Base-by-base conservation (phyloP, 2,888 invertebrate species). In the Leucania comma region DNA sequence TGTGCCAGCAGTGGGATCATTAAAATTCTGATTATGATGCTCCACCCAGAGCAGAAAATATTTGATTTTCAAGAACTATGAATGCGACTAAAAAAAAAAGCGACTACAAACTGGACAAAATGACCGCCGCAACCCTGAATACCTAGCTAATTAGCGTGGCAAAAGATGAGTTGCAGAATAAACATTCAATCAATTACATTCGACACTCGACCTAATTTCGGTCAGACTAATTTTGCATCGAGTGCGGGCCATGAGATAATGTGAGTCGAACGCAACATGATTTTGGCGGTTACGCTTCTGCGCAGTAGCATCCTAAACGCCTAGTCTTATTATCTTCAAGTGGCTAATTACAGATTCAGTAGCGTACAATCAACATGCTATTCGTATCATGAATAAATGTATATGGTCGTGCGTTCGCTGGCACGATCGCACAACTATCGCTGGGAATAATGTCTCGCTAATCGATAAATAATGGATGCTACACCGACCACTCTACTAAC, bases 351-450 rank as follows among this genome's bases (percentile, higher is more conserved):
- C 26, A 17, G 29, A 61, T 29, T 32, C n/a, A 29, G 9, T 48
- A 75, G 51, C 26, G 57, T 72, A 38, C 29, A 63, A 63, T 59
- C 32, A 63, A 63, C 29, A 78, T 48, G 38, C 29, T 78, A 12
- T 58, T 58, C 62, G 67, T 75, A 60, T 38, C 35, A 50, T 58
- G 59, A 69, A 65, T 72, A 65, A 53, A 68, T 72, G 26, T 59
- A 62, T 61, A 50, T 54, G 53, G 22, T 54, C 60, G 75, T 62
- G 75, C 14, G 35, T 67, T 46, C 50, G 20, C 68, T 60, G 12
- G 72, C 80, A 74, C 80, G 74, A 74, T 62, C 78, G 42, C 14
- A 42, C 48, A 54, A 42, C 74, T 42, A 54, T 79, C 79, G 14
- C 48, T 48, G 73, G 29, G 38, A 62, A 32, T 78, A 53, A 71